phyloP scores from a whole-genome alignment of 2,797 vertebrate genomes.

The Miichthys miiuy region DNA sequence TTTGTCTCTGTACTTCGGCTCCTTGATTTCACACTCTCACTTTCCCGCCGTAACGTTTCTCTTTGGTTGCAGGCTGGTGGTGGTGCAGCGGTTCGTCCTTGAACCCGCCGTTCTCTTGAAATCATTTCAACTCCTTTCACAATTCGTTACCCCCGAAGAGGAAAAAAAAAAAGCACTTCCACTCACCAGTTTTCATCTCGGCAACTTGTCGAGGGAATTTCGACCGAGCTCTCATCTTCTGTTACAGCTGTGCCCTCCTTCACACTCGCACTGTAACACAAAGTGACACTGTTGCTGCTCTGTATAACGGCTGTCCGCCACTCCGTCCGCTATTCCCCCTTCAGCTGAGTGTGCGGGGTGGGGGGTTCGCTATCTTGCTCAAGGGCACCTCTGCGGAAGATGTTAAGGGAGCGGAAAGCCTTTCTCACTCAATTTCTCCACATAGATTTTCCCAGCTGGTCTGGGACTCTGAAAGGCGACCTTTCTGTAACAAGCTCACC shows the following conservation, averaged over 20 bases:
- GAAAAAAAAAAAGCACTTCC: constrained; percentile 17
- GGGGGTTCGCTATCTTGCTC: constrained; percentile 49
- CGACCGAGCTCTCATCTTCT: constrained; percentile 38
- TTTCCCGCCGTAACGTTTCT: constrained; percentile 6
- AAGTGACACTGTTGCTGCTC: constrained; percentile 49
- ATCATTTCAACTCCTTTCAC: constrained; percentile 55
- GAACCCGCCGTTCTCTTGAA: constrained; percentile 44
- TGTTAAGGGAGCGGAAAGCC: constrained; percentile 56
- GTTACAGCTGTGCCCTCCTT: constrained; percentile 47
- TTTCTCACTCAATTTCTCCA: constrained; percentile 70
- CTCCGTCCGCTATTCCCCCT: constrained; percentile 32
- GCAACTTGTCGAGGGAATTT: constrained; percentile 33
- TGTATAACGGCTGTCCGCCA: constrained; percentile 30
- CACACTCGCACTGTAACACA: constrained; percentile 36
- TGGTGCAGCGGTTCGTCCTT: constrained; percentile 50
- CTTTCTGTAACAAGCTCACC: constrained; percentile 61
- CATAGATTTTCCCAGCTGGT: constrained; percentile 56
- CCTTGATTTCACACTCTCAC: constrained; percentile 46
- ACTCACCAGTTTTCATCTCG: constrained; percentile 40
- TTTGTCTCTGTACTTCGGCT: not conserved
- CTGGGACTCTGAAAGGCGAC: constrained; percentile 50
- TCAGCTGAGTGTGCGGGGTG: constrained; percentile 14
- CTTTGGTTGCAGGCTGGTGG: not conserved
- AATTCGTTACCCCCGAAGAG: constrained; percentile 47
- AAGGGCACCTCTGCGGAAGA: constrained; percentile 69